Evolutionary conservation across 2,113 vertebrate genomes (phyloP).

Genomic region (Bujurquina vittata): DNA sequence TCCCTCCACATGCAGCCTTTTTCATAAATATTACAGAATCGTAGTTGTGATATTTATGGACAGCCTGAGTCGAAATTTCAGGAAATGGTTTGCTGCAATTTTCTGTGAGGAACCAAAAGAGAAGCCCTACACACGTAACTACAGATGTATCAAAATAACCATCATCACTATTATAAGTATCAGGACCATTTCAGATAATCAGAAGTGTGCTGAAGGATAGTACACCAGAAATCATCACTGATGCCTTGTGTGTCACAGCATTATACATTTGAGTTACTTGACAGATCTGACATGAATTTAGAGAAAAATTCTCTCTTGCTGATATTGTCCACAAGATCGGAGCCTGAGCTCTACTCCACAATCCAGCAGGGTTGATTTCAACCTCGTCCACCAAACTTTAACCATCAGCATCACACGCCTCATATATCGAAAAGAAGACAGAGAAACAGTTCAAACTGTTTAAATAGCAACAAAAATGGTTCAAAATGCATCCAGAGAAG

Average conservation of each 20-base stretch:
- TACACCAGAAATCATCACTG: background rate
- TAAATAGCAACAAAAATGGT: background rate
- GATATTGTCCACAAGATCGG: background rate
- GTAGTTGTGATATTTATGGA: constrained; percentile 38
- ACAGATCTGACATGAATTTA: background rate
- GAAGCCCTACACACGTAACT: constrained; percentile 16
- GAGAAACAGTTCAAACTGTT: background rate
- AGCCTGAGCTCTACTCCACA: background rate
- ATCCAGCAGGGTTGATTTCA: background rate
- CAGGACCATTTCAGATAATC: constrained; percentile 43
- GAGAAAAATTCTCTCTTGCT: background rate
- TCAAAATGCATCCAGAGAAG: background rate
- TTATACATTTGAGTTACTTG: background rate
- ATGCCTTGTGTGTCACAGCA: background rate
- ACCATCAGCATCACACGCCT: background rate
- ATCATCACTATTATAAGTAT: constrained; percentile 38
- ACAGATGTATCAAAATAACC: constrained; percentile 41
- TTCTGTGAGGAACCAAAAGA: constrained; percentile 10
- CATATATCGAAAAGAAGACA: background rate
- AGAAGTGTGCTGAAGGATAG: constrained; percentile 31
- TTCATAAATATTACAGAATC: constrained; percentile 31
- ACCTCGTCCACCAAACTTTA: background rate
- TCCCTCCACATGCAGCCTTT: constrained; percentile 34
- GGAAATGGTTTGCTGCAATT: constrained; percentile 47
- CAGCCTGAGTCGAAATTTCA: constrained; percentile 35